These are phyloP conservation scores for Belonocnema kinseyi DNA, from an alignment of 1,140 invertebrate genomes.

Conservation along the genomic window DNA sequence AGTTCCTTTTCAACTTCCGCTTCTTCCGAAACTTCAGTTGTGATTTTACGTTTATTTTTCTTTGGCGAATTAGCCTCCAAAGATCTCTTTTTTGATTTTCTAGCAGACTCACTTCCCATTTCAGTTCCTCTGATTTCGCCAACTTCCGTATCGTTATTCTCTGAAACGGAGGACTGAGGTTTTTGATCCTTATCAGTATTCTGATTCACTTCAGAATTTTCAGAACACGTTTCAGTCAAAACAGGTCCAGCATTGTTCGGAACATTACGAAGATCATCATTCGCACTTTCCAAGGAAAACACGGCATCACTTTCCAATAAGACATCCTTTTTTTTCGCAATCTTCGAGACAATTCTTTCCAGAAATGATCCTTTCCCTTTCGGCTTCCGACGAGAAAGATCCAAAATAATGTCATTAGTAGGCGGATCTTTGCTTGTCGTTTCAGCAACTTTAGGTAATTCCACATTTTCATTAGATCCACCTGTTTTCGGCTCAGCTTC, in stretches of 20 bases:
- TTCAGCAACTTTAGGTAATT: background rate
- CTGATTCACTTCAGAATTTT: background rate
- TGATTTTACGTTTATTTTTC: constrained; percentile 59
- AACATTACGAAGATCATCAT: background rate
- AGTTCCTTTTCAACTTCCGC: constrained; percentile 31
- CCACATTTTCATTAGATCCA: background rate
- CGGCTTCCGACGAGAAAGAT: constrained; percentile 67
- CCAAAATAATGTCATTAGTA: constrained; percentile 70
- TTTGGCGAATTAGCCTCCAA: constrained; percentile 50
- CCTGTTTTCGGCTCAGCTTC: background rate
- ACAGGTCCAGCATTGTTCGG: background rate
- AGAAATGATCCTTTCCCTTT: constrained; percentile 68
- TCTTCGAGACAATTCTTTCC: constrained; percentile 73
- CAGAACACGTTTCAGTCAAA: background rate
- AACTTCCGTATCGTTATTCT: background rate
- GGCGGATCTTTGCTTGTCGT: constrained; percentile 32
- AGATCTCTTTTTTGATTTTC: constrained; percentile 58
- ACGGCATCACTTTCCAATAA: constrained; percentile 57
- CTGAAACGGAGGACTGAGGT: background rate
- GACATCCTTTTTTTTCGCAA: constrained; percentile 72
- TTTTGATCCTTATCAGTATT: background rate
- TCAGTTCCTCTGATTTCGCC: background rate
- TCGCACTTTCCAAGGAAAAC: background rate
- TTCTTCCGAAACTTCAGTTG: constrained; percentile 39
- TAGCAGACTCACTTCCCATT: background rate